Evolutionary conservation across 23 tunicate species (phyloP).

Genomic region (Trididemnum miniatum): DNA sequence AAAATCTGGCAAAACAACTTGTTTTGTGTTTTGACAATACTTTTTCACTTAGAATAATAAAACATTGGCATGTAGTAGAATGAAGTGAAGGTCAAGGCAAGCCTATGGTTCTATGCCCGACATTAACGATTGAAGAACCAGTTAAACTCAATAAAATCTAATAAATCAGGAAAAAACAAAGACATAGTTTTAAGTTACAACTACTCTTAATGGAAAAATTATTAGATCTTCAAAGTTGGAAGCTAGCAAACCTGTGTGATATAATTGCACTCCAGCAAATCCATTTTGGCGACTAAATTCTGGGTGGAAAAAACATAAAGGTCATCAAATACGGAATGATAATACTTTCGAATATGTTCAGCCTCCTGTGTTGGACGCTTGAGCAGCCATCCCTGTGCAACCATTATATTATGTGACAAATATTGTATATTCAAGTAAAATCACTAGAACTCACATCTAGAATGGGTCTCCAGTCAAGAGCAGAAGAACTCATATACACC

Average conservation of each 20-base stretch:
- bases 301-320: constrained; percentile 72
- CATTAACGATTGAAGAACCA: too few species aligned
- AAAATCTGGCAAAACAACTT: too few species aligned
- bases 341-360: constrained; percentile 60
- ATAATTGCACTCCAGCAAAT: constrained; percentile 94
- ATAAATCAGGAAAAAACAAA: too few species aligned
- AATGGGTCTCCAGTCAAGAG: constrained; percentile 97
- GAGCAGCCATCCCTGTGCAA: constrained; percentile 88
- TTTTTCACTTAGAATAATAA: too few species aligned
- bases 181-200: too few species aligned
- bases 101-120: too few species aligned
- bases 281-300: constrained; percentile 85
- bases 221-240: too few species aligned
- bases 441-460: constrained; percentile 63
- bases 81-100: too few species aligned
- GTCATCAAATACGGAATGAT: constrained; percentile 90
- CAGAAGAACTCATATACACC: constrained; percentile 97
- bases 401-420: neutral
- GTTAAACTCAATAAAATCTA: too few species aligned
- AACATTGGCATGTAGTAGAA: too few species aligned
- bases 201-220: too few species aligned
- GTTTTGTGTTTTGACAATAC: too few species aligned
- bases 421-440: neutral
- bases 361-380: constrained; percentile 80
- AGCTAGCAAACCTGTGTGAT: constrained; percentile 81